Conservation (phyloP, 1,140 invertebrate genomes). For the Diploscapter pachys region DNA sequence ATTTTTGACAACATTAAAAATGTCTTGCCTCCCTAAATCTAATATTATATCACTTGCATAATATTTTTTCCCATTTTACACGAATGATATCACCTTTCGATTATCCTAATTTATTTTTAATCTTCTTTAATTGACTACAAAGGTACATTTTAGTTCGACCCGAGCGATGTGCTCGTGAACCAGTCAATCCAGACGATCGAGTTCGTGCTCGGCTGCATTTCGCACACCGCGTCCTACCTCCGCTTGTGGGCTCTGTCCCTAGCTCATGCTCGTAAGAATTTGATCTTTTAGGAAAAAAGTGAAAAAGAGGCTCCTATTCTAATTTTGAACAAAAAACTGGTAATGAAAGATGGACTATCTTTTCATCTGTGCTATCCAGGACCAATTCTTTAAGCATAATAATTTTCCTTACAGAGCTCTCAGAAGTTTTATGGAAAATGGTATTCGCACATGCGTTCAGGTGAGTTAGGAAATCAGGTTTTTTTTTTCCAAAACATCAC, state of each 20-base stretch:
- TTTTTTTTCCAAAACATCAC: too few relatives aligned
- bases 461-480: too few relatives aligned
- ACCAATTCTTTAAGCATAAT: constrained; percentile 4
- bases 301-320: neutral
- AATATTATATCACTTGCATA: neutral
- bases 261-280: constrained; percentile 82
- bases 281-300: neutral
- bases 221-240: constrained; percentile 90
- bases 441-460: constrained; percentile 59
- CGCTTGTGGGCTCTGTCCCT: constrained; percentile 90
- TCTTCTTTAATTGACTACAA: neutral
- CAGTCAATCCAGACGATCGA: constrained; percentile 94
- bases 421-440: constrained; percentile 64
- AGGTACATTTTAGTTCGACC: constrained; percentile 67
- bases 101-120: constrained; percentile 35
- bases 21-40: too few relatives aligned
- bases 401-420: constrained; percentile 55
- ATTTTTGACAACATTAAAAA: neutral
- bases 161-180: constrained; percentile 80
- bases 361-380: neutral
- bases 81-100: too few relatives aligned
- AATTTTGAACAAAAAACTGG: constrained; percentile 18
- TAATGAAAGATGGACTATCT: neutral
- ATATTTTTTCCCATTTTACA: constrained; percentile 63
- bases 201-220: constrained; percentile 89